Base-by-base conservation (phyloP, 1,140 invertebrate genomes). In the Prorops nasuta region DNA sequence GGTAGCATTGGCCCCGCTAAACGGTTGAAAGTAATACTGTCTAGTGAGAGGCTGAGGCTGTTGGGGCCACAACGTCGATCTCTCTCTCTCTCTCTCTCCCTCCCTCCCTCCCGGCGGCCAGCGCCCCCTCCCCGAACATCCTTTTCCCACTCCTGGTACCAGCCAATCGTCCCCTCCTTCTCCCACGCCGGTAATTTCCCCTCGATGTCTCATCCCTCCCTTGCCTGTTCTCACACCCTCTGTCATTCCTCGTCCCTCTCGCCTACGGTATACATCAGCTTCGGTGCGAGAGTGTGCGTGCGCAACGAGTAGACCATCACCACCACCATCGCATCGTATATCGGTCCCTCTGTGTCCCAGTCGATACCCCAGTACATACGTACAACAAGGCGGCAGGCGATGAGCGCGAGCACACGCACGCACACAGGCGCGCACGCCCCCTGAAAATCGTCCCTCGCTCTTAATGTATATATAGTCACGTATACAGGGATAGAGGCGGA, bases 11-110 rank as follows among this genome's bases (percentile, higher is more conserved):
- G 62, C 47, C 53, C 44, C 68, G 60, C 67, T 66, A 67, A 68
- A 68, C 65, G 66, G 56, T 69, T 64, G 66, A 71, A 71, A 69
- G 69, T 71, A 71, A 71, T 70, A 69, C 68, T 70, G 66, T 68
- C 67, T 68, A 60, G 67, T 69, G 70, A 72, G 68, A 72, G 68
- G 69, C 64, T 67, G 62, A 66, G 67, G 60, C 58, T 55, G 56
- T 60, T 53, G 51, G 37, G 44, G 52, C 53, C 48, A 31, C 52
- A 51, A 54, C 54, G 37, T 58, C 52, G 50, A 22, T 38, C 36
- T 32, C 24, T 47, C 18, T 9, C 41, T 21, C 40, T 9, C 8
- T 15, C 3, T 3, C 1, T 28, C 20, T 21, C 2, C 7, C 21
- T 49, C 31, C 10, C 20, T 14, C 34, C 40, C 10, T 43, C 20